Percentiles rank a stretch among this genome's conserved stretches.
phyloP scores from a whole-genome alignment of 2,113 vertebrate genomes.

The Ictalurus punctatus region DNA sequence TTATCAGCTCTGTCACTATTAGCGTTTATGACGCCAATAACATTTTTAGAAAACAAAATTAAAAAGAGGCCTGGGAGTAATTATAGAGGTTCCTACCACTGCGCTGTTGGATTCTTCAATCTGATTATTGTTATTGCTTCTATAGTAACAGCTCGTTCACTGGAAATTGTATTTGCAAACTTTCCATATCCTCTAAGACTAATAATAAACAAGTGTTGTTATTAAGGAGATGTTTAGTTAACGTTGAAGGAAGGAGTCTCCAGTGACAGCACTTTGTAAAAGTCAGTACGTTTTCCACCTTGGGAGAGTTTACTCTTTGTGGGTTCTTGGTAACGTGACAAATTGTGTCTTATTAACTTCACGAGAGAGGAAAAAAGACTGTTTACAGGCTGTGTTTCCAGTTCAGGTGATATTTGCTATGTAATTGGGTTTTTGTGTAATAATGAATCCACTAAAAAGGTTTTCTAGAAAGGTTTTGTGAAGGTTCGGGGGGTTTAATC shows the following conservation, averaged over 20 bases:
- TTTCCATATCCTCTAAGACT: background rate
- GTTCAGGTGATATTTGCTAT: background rate
- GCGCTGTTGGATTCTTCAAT: background rate
- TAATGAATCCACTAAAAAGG: background rate
- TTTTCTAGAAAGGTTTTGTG: background rate
- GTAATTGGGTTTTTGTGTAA: background rate
- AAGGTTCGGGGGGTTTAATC: background rate
- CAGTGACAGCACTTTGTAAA: background rate
- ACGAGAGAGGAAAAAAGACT: background rate
- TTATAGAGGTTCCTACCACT: background rate
- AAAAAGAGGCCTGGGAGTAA: background rate
- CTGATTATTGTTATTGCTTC: background rate
- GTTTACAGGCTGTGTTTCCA: background rate
- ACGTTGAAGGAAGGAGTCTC: background rate
- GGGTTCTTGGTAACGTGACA: background rate
- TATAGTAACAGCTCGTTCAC: background rate
- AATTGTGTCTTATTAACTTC: background rate
- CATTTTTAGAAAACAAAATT: background rate
- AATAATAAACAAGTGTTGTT: background rate
- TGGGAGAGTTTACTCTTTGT: background rate
- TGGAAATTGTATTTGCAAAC: background rate
- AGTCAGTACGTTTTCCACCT: background rate
- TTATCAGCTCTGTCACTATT: slow-evolving; percentile 1
- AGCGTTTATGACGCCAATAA: background rate
- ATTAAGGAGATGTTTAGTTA: background rate